phyloP scores from a whole-genome alignment of 2,888 invertebrate species.

The Machimus atricapillus region DNA sequence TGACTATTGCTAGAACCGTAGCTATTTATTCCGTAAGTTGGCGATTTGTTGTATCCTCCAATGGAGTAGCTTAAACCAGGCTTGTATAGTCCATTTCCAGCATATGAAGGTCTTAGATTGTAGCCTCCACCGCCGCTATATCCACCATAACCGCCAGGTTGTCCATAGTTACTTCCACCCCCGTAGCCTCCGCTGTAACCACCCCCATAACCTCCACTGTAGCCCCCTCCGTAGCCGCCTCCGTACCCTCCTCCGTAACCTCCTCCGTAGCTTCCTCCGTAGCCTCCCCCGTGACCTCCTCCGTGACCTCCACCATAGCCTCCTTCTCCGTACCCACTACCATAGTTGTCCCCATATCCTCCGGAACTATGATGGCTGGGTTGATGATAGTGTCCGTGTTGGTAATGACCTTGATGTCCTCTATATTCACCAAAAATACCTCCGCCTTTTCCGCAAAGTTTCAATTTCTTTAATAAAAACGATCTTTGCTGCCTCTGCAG shows the following conservation, averaged over 20 bases:
- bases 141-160: neutral
- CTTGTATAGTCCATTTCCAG: neutral
- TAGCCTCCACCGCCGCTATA: neutral
- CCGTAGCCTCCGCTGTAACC: neutral
- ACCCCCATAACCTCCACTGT: neutral
- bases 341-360: neutral
- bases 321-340: neutral
- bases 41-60: neutral
- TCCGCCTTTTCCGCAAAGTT: neutral
- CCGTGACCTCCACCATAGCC: neutral
- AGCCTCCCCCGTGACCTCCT: too few relatives aligned
- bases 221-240: neutral
- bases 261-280: neutral
- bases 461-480: neutral
- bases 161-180: neutral
- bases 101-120: neutral
- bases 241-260: neutral
- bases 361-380: neutral
- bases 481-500: neutral
- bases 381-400: neutral
- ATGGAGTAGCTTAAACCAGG: conserved; percentile 14
- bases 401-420: neutral
- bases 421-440: neutral
- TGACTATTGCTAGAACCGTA: neutral
- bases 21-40: neutral